Conservation (phyloP, 2,797 vertebrate genomes). For the Melanotaenia maccullochi region DNA sequence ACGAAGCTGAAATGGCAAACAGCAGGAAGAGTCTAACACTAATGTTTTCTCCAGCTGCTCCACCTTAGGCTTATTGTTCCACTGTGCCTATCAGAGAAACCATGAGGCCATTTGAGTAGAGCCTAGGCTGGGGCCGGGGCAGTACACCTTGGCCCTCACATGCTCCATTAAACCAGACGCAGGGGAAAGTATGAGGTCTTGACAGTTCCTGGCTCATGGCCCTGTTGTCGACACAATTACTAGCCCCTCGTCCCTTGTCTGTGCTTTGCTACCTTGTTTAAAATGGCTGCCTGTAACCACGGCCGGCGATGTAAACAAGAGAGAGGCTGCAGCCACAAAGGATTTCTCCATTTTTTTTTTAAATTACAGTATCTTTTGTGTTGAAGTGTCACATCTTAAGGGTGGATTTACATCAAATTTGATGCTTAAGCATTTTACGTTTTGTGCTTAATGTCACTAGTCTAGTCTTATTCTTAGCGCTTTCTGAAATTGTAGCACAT, state of each 20-base stretch:
- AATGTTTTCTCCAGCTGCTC: constrained; percentile 79
- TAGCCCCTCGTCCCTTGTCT: constrained; percentile 51
- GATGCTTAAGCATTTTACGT: too few species aligned
- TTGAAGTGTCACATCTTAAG: neutral
- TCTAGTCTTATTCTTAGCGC: too few species aligned
- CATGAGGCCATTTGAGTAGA: constrained; percentile 54
- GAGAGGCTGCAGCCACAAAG: constrained; percentile 5
- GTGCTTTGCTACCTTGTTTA: constrained; percentile 54
- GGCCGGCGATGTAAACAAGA: constrained; percentile 53
- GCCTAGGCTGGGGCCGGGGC: constrained; percentile 41
- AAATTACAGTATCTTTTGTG: neutral
- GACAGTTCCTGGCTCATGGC: constrained; percentile 70
- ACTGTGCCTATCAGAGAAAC: constrained; percentile 54
- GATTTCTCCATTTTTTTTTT: neutral
- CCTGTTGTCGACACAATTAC: constrained; percentile 67
- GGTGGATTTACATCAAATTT: neutral
- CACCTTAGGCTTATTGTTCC: constrained; percentile 73
- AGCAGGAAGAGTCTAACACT: constrained; percentile 69
- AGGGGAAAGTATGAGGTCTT: constrained; percentile 61
- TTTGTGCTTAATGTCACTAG: neutral
- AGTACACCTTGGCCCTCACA: constrained; percentile 66
- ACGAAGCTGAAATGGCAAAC: constrained; percentile 68
- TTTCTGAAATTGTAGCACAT: too few species aligned
- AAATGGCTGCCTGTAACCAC: constrained; percentile 67
- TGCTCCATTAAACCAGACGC: constrained; percentile 74